Conservation (phyloP, 1,140 invertebrate species). For the Eueides isabella region DNA sequence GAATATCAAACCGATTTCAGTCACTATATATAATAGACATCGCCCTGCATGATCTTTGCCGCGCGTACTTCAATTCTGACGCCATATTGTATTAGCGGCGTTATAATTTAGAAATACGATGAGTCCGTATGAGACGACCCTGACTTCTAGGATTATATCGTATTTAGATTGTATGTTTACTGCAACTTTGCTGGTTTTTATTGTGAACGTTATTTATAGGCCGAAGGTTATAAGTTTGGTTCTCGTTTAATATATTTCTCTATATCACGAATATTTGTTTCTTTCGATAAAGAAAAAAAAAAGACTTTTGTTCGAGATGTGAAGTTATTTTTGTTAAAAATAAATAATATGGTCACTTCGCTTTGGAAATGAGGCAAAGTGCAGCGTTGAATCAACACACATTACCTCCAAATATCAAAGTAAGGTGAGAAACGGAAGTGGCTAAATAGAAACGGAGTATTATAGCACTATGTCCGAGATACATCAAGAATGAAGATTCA, state of each 20-base stretch:
- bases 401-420: no score
- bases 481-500: no score
- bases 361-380: no score
- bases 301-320: no score
- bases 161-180: slow-evolving; percentile 37
- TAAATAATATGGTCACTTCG: no score
- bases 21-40: slow-evolving; percentile 40
- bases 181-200: not conserved
- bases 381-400: no score
- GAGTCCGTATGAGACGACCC: slow-evolving; percentile 45
- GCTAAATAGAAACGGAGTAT: no score
- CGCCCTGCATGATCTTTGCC: slow-evolving; percentile 48
- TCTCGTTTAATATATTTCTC: no score
- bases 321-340: no score
- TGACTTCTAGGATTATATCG: slow-evolving; percentile 45
- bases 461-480: no score
- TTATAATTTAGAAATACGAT: slow-evolving; percentile 54
- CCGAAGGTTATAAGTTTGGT: not conserved
- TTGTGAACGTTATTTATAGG: slow-evolving; percentile 4
- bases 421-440: no score
- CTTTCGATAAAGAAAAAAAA: not conserved
- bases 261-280: slow-evolving; percentile 5
- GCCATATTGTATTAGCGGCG: slow-evolving; percentile 48
- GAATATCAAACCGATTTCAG: slow-evolving; percentile 26
- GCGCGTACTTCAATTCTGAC: slow-evolving; percentile 39